Evolutionary conservation across 1,140 invertebrate species (phyloP), one percentile per base, ranked within the genome.

Genomic region (Drosophila ambigua): DNA sequence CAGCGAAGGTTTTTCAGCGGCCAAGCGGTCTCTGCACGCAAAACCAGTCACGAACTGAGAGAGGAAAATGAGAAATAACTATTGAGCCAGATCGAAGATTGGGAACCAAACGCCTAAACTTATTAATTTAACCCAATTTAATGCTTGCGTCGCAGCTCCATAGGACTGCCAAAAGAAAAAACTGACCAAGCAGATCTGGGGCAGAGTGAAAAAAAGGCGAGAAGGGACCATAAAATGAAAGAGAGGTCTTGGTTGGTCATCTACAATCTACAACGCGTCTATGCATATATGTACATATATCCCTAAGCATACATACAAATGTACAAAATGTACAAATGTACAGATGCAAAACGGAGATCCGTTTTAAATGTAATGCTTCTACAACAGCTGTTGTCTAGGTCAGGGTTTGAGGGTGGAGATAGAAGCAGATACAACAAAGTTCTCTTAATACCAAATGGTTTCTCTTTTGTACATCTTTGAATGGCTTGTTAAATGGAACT

Each of bases 121-220:
- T 85, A 78, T 87, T 78, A 87, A 82, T 78, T 68, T 76, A 87
- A 75, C 82, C 82, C 51, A 85, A 65, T 81, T 85, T 81, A 23
- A 24, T 45, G 53, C 58, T 77, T 67, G 64, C 80, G 64, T 66
- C 59, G 65, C 62, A 62, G 72, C 46, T 57, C 57, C 64, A 79
- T 72, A 65, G 79, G 53, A 43, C 64, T 68, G 51, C 66, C 35
- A 31, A 59, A 28, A 31, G 26, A 65, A 44, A 57, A 75, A 49
- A 75, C 75, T 59, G 72, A 39, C 61, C 23, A 44, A 74, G 54
- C 24, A 58, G 71, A 74, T 74, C 72, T 64, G 35, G 43, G 31
- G 54, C 28, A 48, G 41, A 73, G 45, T 44, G 45, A 52, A 57
- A 46, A 31, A 50, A 61, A 41, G 31, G 28, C 53, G n/a, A 20